A percentile compares a stretch with the other conserved stretches of the same genome.
Evolutionary conservation across 2,888 invertebrate genomes (phyloP).

Genomic region (Oeneis ivallda): DNA sequence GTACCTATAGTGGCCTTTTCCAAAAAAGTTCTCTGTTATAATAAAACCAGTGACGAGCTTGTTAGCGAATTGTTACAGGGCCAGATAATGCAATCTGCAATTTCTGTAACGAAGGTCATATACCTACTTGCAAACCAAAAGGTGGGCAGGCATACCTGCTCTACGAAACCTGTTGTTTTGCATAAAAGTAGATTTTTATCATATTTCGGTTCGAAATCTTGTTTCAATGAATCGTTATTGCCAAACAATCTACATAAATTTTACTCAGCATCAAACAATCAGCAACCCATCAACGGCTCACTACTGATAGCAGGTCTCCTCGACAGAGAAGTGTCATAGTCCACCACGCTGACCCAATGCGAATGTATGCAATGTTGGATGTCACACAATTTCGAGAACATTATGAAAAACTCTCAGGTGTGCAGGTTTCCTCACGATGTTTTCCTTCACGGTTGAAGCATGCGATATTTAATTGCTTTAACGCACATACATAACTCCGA

Average conservation of each 20-base stretch:
- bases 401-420: too few species aligned
- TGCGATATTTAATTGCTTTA: too few species aligned
- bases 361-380: too few species aligned
- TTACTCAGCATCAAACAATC: neutral
- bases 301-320: too few species aligned
- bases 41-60: neutral
- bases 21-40: neutral
- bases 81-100: constrained; percentile 14
- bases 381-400: too few species aligned
- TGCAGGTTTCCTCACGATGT: too few species aligned
- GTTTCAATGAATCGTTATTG: neutral
- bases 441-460: too few species aligned
- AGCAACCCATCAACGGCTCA: too few species aligned
- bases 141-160: neutral
- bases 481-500: too few species aligned
- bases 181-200: neutral
- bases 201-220: neutral
- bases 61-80: constrained; percentile 20
- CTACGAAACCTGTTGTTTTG: neutral
- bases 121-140: neutral
- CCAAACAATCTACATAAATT: neutral
- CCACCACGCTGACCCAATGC: too few species aligned
- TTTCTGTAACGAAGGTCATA: constrained; percentile 14
- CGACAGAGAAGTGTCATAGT: too few species aligned
- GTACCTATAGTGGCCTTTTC: neutral